Evolutionary conservation across 2,888 invertebrate genomes (phyloP).

Genomic region (Pimpla rufipes): DNA sequence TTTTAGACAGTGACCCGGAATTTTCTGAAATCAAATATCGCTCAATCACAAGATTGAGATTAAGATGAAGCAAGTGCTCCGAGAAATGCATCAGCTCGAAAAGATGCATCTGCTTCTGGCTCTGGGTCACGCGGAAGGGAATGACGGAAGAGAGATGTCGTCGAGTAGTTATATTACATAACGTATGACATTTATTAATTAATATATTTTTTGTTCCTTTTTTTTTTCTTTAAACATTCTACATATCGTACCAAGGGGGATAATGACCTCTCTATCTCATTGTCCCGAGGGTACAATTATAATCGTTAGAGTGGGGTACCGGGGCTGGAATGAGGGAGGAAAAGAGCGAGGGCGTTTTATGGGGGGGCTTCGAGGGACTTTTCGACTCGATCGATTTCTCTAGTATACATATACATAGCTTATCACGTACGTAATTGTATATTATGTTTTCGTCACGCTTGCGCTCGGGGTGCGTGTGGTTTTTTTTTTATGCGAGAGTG

Average conservation of each 20-base stretch:
- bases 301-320: constrained; percentile 24
- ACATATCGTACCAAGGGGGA: constrained; percentile 61
- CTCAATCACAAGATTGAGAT: too few relatives aligned
- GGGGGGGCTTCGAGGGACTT: constrained; percentile 37
- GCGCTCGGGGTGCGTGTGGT: constrained; percentile 30
- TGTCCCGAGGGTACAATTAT: constrained; percentile 56
- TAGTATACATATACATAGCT: constrained; percentile 46
- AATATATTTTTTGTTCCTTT: constrained; percentile 65
- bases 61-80: too few relatives aligned
- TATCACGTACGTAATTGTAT: constrained; percentile 48
- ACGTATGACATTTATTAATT: constrained; percentile 71
- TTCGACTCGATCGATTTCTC: constrained; percentile 48
- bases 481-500: constrained; percentile 44
- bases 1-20: too few relatives aligned
- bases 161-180: constrained; percentile 66
- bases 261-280: constrained; percentile 62
- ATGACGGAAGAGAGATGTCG: background rate
- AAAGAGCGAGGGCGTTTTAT: constrained; percentile 29
- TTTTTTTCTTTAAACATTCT: constrained; percentile 64
- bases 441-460: constrained; percentile 42
- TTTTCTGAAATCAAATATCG: too few relatives aligned
- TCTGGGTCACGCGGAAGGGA: background rate
- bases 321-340: constrained; percentile 9
- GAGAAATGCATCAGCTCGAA: too few relatives aligned
- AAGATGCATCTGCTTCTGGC: too few relatives aligned